Conservation (phyloP, 2,888 invertebrate genomes). For the Cephus rjabovi region DNA sequence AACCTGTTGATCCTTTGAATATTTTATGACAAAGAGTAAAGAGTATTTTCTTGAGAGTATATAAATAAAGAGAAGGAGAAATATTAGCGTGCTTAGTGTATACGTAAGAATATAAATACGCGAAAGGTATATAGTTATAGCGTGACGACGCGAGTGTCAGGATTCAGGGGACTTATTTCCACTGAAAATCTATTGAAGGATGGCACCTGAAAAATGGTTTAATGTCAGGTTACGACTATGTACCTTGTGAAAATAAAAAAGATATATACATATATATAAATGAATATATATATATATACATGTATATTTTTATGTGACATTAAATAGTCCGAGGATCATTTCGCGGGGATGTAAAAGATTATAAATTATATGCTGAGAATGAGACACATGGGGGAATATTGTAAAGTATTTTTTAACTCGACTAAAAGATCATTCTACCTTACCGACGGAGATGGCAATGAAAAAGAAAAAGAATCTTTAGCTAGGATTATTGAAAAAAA, state of each 20-base stretch:
- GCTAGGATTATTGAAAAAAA: neutral
- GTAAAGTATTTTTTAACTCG: neutral
- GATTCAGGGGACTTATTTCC: neutral
- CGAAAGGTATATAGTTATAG: neutral
- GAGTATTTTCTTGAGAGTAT: neutral
- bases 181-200: neutral
- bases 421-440: neutral
- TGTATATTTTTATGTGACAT: slow-evolving; percentile 4
- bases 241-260: neutral
- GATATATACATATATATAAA: neutral
- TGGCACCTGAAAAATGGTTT: neutral
- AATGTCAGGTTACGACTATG: neutral
- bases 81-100: neutral
- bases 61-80: neutral
- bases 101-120: neutral
- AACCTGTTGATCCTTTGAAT: neutral
- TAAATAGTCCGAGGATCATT: neutral
- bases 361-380: neutral
- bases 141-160: neutral
- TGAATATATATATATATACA: neutral
- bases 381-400: neutral
- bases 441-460: neutral
- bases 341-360: neutral
- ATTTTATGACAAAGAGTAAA: neutral
- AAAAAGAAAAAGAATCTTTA: neutral